Base-by-base conservation (phyloP, 2,888 invertebrate genomes). In the Cephus rjabovi region DNA sequence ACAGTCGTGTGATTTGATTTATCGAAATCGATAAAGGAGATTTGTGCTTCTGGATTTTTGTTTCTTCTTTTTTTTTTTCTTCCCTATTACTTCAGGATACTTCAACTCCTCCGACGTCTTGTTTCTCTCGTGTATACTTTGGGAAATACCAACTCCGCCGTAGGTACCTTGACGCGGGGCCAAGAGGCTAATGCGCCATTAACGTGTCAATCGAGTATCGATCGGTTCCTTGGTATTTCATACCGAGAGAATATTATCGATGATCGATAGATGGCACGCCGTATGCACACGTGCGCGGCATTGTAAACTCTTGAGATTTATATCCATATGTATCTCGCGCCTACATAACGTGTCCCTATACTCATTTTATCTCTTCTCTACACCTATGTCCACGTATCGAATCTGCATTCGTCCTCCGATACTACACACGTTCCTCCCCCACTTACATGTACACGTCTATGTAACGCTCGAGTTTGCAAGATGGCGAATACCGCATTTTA, bases 181-280 rank as follows among this genome's bases (percentile, higher is more conserved):
- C 34, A 30, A 71, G 31, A 34, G 56, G 56, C 56, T 56, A 56
- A 56, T 56, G 31, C 71, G 30, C 71, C 71, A 34, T 71, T 71
- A 71, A 71, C 71, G 71, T 71, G 23, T 71, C 71, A 71, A 71
- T 71, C 71, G 71, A 23, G 71, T 34, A 71, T 71, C 71, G 71
- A 56, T 56, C 56, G 56, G 9, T 56, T 9, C 56, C 9, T 56
- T 23, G 56, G 56, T 23, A 56, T 56, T 9, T 1, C 2, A 23
- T 23, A 34, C 12, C 30, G 30, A 34, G 71, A 23, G 23, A 34
- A 71, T 12, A 30, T 34, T 31, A 71, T 34, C 71, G 30, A 71
- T 71, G 71, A 30, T 71, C 31, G 23, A 71, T 71, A 30, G 71
- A 71, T 71, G 34, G 71, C 71, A 23, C 30, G 71, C 23, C 9